Evolutionary conservation across 2,797 vertebrate species (phyloP), one percentile per base, ranked within the genome.

Genomic region (Staurois parvus): DNA sequence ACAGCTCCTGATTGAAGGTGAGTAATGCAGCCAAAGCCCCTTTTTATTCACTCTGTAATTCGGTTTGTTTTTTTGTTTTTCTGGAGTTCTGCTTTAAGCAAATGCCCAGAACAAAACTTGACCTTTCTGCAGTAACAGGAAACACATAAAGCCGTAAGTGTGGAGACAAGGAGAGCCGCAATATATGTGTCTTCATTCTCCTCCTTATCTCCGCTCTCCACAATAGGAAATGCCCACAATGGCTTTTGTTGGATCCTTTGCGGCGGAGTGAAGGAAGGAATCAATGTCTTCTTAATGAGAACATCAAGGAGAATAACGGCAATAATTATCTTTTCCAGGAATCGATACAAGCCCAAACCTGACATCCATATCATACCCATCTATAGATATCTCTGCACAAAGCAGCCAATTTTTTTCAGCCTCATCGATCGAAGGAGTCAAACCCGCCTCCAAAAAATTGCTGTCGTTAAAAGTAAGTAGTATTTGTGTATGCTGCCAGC

Each of bases 251-350:
- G 82, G 90, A 89, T 76, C 83, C 88, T 87, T 88, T 62, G 87
- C 89, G 79, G 79, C 88, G 88, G 89, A 92, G 89, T 86, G 76
- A 88, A 40, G 84, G 10, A 89, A 87, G 85, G 48, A 86, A 92
- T 94, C 92, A 91, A 91, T 92, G 88, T 0, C 0, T 64, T 88
- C 68, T 87, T 94, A 93, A 94, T 93, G 89, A 94, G 82, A 94
- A 70, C 67, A 90, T 76, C 88, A 76, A 82, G 87, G 77, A 67
- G 84, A 91, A 87, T 84, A 90, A 69, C 74, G 76, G 80, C 79
- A 88, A 88, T 93, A 90, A 92, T 91, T 90, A 91, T 90, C 73
- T 90, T 89, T 87, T 30, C 81, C 88, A 89, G 72, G 91, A 92
- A 93, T 93, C 91, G 72, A 89, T 94, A 3, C 45, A 89, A 90